Conservation (phyloP, 2,797 vertebrate species). For the Discoglossus pictus region DNA sequence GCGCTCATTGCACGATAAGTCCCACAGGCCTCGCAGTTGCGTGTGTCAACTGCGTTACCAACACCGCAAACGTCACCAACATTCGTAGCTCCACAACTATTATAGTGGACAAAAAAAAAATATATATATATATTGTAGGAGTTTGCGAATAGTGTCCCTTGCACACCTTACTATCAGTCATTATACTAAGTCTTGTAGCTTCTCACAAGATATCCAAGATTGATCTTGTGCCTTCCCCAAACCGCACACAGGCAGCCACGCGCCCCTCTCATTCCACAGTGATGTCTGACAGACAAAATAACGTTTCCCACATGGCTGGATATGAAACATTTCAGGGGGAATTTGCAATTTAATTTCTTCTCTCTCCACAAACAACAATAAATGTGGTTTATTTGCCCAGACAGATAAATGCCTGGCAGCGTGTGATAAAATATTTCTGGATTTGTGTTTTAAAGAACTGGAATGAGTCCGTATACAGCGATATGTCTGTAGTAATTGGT, state of each 20-base stretch:
- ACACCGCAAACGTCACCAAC: too few species aligned
- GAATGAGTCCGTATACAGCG: not conserved
- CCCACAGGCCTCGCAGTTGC: too few species aligned
- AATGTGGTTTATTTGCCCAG: not conserved
- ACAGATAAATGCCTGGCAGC: not conserved
- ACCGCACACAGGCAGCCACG: not conserved
- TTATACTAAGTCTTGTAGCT: not conserved
- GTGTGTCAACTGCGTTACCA: too few species aligned
- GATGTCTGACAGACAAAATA: not conserved
- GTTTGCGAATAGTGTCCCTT: too few species aligned
- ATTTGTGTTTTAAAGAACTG: not conserved
- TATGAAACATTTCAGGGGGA: not conserved
- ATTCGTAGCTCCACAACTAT: too few species aligned
- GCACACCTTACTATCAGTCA: too few species aligned
- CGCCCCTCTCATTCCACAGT: not conserved
- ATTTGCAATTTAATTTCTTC: not conserved
- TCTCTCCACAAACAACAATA: not conserved
- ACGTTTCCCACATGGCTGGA: slow-evolving; percentile 4
- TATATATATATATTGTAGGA: too few species aligned
- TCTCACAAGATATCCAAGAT: not conserved
- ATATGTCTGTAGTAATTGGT: not conserved
- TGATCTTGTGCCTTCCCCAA: not conserved
- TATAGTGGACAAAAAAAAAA: too few species aligned
- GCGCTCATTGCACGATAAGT: too few species aligned
- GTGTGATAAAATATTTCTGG: not conserved